phyloP scores from a whole-genome alignment of 2,113 vertebrate genomes.

The Cephalopholis sonnerati region DNA sequence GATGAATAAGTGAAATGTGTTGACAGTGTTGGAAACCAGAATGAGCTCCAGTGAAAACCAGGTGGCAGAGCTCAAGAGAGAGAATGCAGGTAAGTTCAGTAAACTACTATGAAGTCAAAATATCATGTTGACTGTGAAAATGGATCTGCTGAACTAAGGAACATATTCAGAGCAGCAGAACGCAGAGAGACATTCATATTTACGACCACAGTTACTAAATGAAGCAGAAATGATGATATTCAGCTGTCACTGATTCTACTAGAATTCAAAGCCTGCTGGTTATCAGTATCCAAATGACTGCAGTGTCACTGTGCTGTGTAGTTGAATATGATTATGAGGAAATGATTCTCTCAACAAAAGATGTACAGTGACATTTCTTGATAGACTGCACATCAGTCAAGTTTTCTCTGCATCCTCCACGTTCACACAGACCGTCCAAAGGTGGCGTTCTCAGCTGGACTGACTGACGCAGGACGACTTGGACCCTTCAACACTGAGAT shows the following conservation, averaged over 20 bases:
- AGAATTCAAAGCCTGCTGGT: background rate
- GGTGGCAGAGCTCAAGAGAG: conserved; percentile 10
- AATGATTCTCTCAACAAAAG: too few species aligned
- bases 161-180: background rate
- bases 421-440: conserved; percentile 6
- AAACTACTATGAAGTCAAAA: background rate
- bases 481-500: conserved; percentile 2
- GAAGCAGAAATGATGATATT: background rate
- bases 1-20: background rate
- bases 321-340: background rate
- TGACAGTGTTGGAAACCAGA: conserved; percentile 19
- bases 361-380: background rate
- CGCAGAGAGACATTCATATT: too few species aligned
- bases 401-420: background rate
- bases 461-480: background rate
- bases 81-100: background rate
- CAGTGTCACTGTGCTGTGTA: background rate
- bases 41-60: background rate
- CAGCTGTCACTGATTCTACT: background rate
- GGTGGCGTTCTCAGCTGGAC: conserved; percentile 18
- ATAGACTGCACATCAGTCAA: background rate
- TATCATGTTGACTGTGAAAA: background rate
- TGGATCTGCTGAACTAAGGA: too few species aligned
- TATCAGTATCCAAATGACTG: background rate
- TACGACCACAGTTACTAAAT: too few species aligned